A percentile compares a stretch with the other conserved stretches of the same genome.
These are phyloP conservation scores for Herpetotheres cachinnans DNA, from an alignment of 2,113 vertebrate species.

Conservation along the genomic window DNA sequence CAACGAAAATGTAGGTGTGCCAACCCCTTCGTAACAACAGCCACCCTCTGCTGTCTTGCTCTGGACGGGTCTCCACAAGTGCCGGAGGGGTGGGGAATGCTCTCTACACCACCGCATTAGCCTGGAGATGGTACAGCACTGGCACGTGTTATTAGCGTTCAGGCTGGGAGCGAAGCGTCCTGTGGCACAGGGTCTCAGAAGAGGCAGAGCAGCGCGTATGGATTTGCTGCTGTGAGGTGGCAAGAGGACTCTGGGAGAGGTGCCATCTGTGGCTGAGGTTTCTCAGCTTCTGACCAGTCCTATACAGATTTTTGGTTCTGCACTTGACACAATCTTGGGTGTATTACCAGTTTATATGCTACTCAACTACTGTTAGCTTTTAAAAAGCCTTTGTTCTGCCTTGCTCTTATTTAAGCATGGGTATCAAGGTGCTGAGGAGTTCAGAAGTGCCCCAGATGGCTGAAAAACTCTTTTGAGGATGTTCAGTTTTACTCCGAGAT, in stretches of 20 bases:
- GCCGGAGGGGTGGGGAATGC: neutral
- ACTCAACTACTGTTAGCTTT: neutral
- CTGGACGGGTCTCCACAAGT: neutral
- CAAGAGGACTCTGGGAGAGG: neutral
- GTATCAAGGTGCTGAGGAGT: neutral
- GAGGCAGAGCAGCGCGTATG: neutral
- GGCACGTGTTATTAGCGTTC: fast-evolving
- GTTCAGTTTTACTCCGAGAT: neutral
- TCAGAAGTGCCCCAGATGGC: neutral
- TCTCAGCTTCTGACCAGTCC: neutral
- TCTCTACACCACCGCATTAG: fast-evolving
- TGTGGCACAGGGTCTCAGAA: neutral
- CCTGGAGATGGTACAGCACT: fast-evolving
- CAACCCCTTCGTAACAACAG: neutral
- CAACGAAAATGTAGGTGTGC: fast-evolving
- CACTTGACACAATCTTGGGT: neutral
- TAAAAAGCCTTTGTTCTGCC: neutral
- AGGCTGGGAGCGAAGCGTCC: neutral
- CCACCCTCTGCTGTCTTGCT: fast-evolving
- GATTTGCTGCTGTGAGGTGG: neutral
- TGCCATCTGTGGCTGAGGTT: neutral
- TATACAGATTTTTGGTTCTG: neutral
- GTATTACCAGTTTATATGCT: neutral
- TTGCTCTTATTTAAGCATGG: neutral
- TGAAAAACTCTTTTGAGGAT: neutral